A percentile compares a stretch with the other conserved stretches of the same genome.
Evolutionary conservation across 2,888 invertebrate genomes (phyloP).

Genomic region (Sinodicranocentrus sp.): DNA sequence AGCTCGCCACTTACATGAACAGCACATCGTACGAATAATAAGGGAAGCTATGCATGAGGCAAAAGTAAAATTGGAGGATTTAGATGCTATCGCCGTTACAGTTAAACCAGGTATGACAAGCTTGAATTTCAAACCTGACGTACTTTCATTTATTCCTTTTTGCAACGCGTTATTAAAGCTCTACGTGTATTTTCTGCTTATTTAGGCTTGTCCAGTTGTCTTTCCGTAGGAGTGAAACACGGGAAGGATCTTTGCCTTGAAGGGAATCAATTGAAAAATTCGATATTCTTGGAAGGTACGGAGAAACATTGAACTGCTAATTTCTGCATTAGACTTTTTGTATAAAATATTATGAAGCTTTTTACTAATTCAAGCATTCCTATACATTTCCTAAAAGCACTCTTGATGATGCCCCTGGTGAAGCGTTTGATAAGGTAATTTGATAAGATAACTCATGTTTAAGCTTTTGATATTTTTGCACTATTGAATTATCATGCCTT

Average conservation of each 20-base stretch:
- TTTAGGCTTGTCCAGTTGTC: conserved; percentile 86
- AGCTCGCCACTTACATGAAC: conserved; percentile 89
- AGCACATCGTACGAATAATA: conserved; percentile 88
- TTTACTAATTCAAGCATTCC: not conserved
- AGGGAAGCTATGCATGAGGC: conserved; percentile 84
- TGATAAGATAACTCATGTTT: too few relatives aligned
- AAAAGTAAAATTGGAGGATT: conserved; percentile 82
- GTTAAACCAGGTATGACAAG: conserved; percentile 85
- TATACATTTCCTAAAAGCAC: conserved; percentile 80
- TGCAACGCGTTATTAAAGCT: too few relatives aligned
- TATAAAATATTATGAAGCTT: not conserved
- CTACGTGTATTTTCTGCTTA: too few relatives aligned
- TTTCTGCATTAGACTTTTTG: too few relatives aligned
- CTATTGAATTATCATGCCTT: too few relatives aligned
- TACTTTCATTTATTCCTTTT: conserved; percentile 29
- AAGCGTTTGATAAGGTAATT: conserved; percentile 92
- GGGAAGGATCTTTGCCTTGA: conserved; percentile 86
- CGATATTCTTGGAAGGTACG: conserved; percentile 84
- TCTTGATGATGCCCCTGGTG: conserved; percentile 94
- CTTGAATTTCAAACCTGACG: not conserved
- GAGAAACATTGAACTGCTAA: too few relatives aligned
- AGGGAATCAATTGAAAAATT: conserved; percentile 86
- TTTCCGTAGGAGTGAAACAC: conserved; percentile 89
- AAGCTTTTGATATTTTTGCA: too few relatives aligned
- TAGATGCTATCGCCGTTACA: conserved; percentile 95